These are phyloP conservation scores for Phyllotis vaccarum DNA, from an alignment of 2,797 vertebrate genomes.

Conservation along the genomic window DNA sequence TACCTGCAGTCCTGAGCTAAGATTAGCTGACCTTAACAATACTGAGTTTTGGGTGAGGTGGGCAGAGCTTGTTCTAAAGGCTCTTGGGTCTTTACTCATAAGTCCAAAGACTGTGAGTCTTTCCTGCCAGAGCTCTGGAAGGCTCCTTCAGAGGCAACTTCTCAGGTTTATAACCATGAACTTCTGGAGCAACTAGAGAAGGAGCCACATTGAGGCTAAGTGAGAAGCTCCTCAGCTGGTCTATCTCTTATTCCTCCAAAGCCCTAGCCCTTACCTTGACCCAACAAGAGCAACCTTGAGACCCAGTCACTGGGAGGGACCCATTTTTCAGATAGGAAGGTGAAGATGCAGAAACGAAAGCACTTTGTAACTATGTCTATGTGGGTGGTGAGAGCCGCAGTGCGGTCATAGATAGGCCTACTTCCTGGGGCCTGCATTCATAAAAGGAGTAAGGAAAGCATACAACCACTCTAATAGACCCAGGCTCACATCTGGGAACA, in stretches of 20 bases:
- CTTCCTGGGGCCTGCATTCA: not conserved
- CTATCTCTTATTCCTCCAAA: not conserved
- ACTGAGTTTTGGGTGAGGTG: not conserved
- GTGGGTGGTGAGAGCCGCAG: not conserved
- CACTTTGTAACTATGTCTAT: not conserved
- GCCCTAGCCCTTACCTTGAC: not conserved
- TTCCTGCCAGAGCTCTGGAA: not conserved
- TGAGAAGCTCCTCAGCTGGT: not conserved
- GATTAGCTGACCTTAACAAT: not conserved
- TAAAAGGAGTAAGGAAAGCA: not conserved
- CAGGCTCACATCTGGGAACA: constrained; percentile 35
- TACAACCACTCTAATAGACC: not conserved
- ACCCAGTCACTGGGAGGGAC: not conserved
- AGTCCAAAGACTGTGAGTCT: not conserved
- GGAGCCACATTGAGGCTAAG: not conserved
- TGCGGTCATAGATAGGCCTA: not conserved
- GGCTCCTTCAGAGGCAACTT: not conserved
- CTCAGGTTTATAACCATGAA: not conserved
- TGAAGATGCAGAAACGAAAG: not conserved
- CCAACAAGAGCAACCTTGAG: too few relatives aligned
- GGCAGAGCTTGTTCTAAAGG: too few relatives aligned
- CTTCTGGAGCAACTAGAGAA: not conserved
- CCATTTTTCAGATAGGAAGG: not conserved
- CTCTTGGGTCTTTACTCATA: not conserved
- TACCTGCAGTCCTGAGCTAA: not conserved